Evolutionary conservation across 2,113 vertebrate genomes (phyloP).

Genomic region (Prietella phreatophila): DNA sequence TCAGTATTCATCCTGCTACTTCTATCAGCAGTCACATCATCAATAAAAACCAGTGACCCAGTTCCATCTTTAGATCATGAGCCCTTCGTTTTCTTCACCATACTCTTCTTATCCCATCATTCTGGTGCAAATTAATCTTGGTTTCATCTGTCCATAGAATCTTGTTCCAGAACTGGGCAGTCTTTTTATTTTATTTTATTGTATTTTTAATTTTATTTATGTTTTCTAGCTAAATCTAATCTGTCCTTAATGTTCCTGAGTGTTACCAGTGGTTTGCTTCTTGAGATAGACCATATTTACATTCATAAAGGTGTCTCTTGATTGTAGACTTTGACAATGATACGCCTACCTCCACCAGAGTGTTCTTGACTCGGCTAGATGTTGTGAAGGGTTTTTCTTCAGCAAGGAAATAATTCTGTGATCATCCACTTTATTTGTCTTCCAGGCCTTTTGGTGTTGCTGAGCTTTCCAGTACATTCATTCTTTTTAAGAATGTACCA

Average conservation of each 20-base stretch:
- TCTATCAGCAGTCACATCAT: too few species aligned
- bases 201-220: too few species aligned
- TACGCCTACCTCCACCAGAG: not conserved
- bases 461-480: not conserved
- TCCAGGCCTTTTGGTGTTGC: not conserved
- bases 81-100: not conserved
- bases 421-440: not conserved
- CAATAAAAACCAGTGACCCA: too few species aligned
- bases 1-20: too few species aligned
- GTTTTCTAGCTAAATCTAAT: too few species aligned
- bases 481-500: not conserved
- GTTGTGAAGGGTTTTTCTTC: not conserved
- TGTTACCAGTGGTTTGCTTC: not conserved
- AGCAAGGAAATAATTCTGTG: not conserved
- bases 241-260: not conserved
- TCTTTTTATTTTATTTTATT: too few species aligned
- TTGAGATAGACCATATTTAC: not conserved
- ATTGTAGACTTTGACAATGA: not conserved
- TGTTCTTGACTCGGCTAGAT: not conserved
- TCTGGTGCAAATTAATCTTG: too few species aligned
- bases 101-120: not conserved
- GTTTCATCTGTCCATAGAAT: not conserved
- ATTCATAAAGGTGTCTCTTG: not conserved
- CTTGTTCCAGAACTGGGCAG: too few species aligned
- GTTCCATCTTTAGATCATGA: not conserved